Evolutionary conservation across 2,797 vertebrate species (phyloP).

Genomic region (Melanotaenia pygmaea): DNA sequence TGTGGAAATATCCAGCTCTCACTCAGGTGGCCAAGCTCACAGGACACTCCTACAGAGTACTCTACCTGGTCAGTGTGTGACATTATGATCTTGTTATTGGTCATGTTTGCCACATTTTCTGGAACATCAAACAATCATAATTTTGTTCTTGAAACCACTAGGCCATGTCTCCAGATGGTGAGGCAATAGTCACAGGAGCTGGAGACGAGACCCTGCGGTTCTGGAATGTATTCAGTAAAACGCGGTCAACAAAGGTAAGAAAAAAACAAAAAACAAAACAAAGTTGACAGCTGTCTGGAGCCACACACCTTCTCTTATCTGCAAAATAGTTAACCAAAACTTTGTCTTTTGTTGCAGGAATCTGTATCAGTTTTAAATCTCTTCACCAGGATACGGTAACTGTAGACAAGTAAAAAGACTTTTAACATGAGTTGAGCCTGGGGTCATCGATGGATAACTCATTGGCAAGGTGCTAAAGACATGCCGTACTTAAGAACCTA

Average conservation of each 20-base stretch:
- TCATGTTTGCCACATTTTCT: background rate
- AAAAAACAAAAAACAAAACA: background rate
- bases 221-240: slow-evolving; percentile 99
- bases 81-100: background rate
- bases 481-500: slow-evolving; percentile 5
- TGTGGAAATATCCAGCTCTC: slow-evolving; percentile 98
- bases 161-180: slow-evolving; percentile 99
- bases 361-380: slow-evolving; percentile 92
- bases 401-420: slow-evolving; percentile 10
- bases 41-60: slow-evolving; percentile 95
- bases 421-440: background rate
- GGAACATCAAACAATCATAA: background rate
- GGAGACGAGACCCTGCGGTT: slow-evolving; percentile 97
- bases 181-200: slow-evolving; percentile 97
- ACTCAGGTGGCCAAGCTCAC: slow-evolving; percentile 98
- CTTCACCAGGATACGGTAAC: slow-evolving; percentile 90
- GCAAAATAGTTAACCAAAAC: slow-evolving; percentile 77
- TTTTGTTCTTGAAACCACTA: slow-evolving; percentile 49
- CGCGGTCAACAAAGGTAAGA: slow-evolving; percentile 94
- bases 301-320: slow-evolving; percentile 83
- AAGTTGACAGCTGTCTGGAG: background rate
- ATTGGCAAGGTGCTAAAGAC: slow-evolving; percentile 50
- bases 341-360: slow-evolving; percentile 81
- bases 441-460: background rate
- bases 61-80: slow-evolving; percentile 91